Percentiles rank a stretch among this genome's conserved stretches.
Evolutionary conservation across 2,113 vertebrate genomes (phyloP).

Genomic region (Cardinalis cardinalis): DNA sequence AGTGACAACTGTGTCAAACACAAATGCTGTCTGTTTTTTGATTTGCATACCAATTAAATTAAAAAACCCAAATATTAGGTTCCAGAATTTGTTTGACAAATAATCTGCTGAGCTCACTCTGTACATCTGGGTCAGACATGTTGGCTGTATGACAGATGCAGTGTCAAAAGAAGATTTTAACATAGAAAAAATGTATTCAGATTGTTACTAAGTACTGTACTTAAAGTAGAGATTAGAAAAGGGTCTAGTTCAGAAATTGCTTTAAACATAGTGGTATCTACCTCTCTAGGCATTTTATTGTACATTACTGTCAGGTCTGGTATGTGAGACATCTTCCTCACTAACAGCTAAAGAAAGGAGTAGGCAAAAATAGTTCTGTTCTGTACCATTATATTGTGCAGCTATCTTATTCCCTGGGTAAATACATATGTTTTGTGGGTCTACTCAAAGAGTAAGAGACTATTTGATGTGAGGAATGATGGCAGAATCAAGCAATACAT

Average conservation of each 20-base stretch:
- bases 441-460: background rate
- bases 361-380: background rate
- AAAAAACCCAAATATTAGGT: conserved; percentile 78
- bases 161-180: conserved; percentile 60
- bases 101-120: conserved; percentile 88
- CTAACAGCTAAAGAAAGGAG: background rate
- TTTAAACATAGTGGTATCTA: background rate
- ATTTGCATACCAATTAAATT: conserved; percentile 81
- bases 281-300: conserved; percentile 23
- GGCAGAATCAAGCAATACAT: conserved; percentile 25
- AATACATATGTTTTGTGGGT: conserved; percentile 1
- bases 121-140: conserved; percentile 82
- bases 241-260: conserved; percentile 17
- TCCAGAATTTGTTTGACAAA: conserved; percentile 89
- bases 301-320: conserved; percentile 39
- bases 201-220: conserved; percentile 73
- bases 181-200: conserved; percentile 68
- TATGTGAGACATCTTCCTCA: background rate
- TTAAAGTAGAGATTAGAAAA: conserved; percentile 56
- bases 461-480: conserved; percentile 27
- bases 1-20: conserved; percentile 85
- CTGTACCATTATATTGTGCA: background rate
- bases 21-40: conserved; percentile 79
- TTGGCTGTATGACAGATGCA: conserved; percentile 81
- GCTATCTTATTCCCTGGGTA: conserved; percentile 21